A percentile compares a stretch with the other conserved stretches of the same genome.
Conservation (phyloP, 2,797 vertebrate genomes). For the Ibycter americanus region DNA sequence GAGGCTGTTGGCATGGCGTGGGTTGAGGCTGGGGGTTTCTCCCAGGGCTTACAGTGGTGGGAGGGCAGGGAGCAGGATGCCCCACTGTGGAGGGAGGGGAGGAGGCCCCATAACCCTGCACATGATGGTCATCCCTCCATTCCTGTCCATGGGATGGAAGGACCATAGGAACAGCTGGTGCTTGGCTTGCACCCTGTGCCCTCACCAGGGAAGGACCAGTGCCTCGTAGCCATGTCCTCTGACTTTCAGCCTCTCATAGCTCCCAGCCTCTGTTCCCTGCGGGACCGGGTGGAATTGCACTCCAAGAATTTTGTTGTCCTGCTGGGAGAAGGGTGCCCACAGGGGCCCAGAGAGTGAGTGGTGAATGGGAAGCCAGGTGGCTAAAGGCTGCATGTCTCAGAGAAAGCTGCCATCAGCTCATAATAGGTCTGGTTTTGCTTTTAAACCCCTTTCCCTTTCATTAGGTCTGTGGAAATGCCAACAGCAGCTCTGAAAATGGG, state of each 20-base stretch:
- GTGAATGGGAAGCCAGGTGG: background rate
- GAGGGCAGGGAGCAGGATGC: background rate
- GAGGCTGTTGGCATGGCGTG: fast-evolving
- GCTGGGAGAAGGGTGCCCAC: background rate
- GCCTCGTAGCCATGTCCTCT: fast-evolving
- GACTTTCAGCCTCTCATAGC: background rate
- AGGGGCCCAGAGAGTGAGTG: fast-evolving
- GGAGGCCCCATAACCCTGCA: too few relatives aligned
- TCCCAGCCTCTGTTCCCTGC: background rate
- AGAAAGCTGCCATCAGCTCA: background rate
- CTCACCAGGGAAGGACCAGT: background rate
- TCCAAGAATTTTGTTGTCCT: background rate
- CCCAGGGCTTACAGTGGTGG: background rate
- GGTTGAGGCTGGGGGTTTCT: background rate
- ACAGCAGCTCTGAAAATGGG: background rate
- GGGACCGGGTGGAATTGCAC: background rate
- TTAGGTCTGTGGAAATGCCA: conserved; percentile 36
- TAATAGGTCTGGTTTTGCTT: background rate
- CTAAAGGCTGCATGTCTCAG: background rate
- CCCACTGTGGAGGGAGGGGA: background rate
- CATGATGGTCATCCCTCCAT: background rate
- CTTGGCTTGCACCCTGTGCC: fast-evolving
- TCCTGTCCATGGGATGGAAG: background rate
- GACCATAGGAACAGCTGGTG: background rate
- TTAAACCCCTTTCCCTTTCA: background rate